A percentile compares a stretch with the other conserved stretches of the same genome.
Evolutionary conservation across 2,113 vertebrate genomes (phyloP).

Genomic region (Acinonyx jubatus): DNA sequence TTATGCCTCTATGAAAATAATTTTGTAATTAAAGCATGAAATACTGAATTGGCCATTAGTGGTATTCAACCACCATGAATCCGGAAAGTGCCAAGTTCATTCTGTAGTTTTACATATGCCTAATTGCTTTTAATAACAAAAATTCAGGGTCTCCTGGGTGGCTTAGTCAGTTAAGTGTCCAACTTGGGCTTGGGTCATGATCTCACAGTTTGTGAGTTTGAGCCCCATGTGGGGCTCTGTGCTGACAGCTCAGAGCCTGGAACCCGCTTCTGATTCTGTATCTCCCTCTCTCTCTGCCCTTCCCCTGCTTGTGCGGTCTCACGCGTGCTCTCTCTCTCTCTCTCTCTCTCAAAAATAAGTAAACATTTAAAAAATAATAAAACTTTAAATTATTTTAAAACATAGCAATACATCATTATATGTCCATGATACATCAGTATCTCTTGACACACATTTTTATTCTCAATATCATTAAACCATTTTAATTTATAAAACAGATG

Average conservation of each 20-base stretch:
- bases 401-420: background rate
- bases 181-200: too few relatives aligned
- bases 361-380: background rate
- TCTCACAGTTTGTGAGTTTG: too few relatives aligned
- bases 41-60: conserved; percentile 56
- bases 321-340: too few relatives aligned
- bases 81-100: conserved; percentile 2
- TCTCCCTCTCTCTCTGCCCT: too few relatives aligned
- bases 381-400: conserved; percentile 30
- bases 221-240: too few relatives aligned
- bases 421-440: background rate
- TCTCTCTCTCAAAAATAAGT: too few relatives aligned
- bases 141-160: background rate
- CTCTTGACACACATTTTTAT: conserved; percentile 14
- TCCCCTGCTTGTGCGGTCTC: too few relatives aligned
- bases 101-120: background rate
- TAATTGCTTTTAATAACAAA: conserved; percentile 55
- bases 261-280: too few relatives aligned
- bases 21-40: conserved; percentile 61
- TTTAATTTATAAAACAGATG: background rate
- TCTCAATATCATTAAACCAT: background rate
- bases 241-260: too few relatives aligned
- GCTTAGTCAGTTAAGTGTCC: too few relatives aligned
- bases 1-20: conserved; percentile 47
- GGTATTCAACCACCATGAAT: conserved; percentile 46